A percentile compares a stretch with the other conserved stretches of the same genome.
phyloP scores from a whole-genome alignment of 2,113 vertebrate genomes.

The Anhinga anhinga region DNA sequence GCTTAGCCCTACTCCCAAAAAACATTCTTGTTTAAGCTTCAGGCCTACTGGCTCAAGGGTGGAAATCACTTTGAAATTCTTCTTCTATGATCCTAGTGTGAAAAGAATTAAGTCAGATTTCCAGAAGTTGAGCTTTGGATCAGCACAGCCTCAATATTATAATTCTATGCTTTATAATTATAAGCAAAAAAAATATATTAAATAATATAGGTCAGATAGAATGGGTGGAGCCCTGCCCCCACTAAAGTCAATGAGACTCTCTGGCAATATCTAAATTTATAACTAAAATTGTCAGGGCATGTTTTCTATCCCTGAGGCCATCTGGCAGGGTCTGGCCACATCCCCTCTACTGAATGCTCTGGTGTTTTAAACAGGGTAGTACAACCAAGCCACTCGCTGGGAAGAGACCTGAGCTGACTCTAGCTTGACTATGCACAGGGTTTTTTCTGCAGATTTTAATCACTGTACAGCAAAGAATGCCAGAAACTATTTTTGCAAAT shows the following conservation, averaged over 20 bases:
- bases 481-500: neutral
- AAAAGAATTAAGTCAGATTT: neutral
- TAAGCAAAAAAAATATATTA: neutral
- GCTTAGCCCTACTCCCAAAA: neutral
- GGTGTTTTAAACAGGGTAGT: neutral
- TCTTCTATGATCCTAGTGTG: neutral
- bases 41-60: neutral
- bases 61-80: neutral
- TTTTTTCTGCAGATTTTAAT: neutral
- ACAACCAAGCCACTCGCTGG: neutral
- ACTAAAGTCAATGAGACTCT: neutral
- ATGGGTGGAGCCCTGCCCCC: neutral
- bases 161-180: neutral
- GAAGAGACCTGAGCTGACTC: neutral
- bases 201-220: neutral
- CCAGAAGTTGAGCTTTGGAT: neutral
- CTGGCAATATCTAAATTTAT: neutral
- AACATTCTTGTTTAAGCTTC: neutral
- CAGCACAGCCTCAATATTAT: neutral
- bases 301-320: neutral
- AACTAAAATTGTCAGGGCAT: neutral
- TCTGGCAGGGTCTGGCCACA: neutral
- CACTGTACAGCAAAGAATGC: neutral
- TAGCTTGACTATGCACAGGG: neutral
- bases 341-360: neutral